Evolutionary conservation across 2,888 invertebrate genomes (phyloP).

Genomic region (Ormyrus labotus): DNA sequence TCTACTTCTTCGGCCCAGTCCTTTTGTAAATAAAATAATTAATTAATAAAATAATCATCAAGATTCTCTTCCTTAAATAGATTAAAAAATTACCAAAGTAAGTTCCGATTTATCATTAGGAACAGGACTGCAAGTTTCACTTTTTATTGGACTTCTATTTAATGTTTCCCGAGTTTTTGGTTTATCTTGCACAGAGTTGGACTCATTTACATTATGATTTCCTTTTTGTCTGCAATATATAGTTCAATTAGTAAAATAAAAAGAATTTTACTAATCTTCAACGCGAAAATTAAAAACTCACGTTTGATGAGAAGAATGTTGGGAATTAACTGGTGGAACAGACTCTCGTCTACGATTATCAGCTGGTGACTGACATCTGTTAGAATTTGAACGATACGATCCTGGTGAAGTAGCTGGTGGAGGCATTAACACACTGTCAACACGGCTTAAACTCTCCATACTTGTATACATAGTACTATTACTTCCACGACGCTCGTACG

Average conservation of each 20-base stretch:
- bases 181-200: conserved; percentile 62
- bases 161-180: conserved; percentile 60
- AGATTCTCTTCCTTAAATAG: not conserved
- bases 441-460: conserved; percentile 71
- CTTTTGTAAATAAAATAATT: conserved; percentile 65
- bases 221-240: conserved; percentile 62
- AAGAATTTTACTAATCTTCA: not conserved
- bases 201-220: conserved; percentile 62
- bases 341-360: conserved; percentile 62
- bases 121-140: conserved; percentile 62
- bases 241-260: conserved; percentile 10
- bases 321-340: conserved; percentile 61
- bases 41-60: conserved; percentile 9
- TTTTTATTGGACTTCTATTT: conserved; percentile 64
- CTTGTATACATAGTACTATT: conserved; percentile 74
- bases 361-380: conserved; percentile 64
- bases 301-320: conserved; percentile 65
- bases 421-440: conserved; percentile 67
- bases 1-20: conserved; percentile 82
- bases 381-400: conserved; percentile 62
- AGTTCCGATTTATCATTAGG: conserved; percentile 57
- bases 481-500: conserved; percentile 73
- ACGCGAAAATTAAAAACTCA: conserved; percentile 54
- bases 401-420: conserved; percentile 67
- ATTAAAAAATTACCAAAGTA: conserved; percentile 57